Conservation (phyloP, 2,888 invertebrate genomes). For the Octonoba sinensis region DNA sequence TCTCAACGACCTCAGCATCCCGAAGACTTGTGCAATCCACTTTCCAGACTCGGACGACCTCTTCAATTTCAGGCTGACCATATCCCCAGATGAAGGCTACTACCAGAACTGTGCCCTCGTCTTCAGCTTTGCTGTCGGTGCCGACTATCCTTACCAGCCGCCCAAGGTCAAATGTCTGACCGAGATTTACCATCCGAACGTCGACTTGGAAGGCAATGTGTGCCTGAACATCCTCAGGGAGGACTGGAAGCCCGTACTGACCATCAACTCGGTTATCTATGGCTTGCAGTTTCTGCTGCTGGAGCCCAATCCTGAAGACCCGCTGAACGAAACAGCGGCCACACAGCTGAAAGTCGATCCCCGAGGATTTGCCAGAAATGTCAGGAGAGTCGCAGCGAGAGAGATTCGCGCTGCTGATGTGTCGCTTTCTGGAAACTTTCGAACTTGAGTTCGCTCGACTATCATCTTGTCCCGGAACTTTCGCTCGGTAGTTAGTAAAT, state of each 20-base stretch:
- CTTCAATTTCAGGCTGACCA: constrained; percentile 93
- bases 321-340: constrained; percentile 97
- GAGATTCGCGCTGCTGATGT: too few species aligned
- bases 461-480: too few species aligned
- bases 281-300: constrained; percentile 87
- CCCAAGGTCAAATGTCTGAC: constrained; percentile 99
- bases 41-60: constrained; percentile 97
- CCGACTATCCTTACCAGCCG: constrained; percentile 92
- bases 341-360: constrained; percentile 95
- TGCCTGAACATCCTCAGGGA: constrained; percentile 80
- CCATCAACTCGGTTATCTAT: constrained; percentile 96
- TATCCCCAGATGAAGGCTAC: constrained; percentile 88
- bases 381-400: constrained; percentile 70
- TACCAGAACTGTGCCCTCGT: constrained; percentile 86
- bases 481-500: too few species aligned
- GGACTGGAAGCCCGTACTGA: constrained; percentile 98
- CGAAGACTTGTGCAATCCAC: constrained; percentile 94
- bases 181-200: constrained; percentile 95
- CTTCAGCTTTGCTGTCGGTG: constrained; percentile 97
- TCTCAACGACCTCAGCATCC: constrained; percentile 95
- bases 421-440: too few species aligned
- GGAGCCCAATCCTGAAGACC: constrained; percentile 99
- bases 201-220: constrained; percentile 96
- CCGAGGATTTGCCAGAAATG: constrained; percentile 93
- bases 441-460: too few species aligned